Conservation (phyloP, 2,888 invertebrate species). For the Pteria penguin region DNA sequence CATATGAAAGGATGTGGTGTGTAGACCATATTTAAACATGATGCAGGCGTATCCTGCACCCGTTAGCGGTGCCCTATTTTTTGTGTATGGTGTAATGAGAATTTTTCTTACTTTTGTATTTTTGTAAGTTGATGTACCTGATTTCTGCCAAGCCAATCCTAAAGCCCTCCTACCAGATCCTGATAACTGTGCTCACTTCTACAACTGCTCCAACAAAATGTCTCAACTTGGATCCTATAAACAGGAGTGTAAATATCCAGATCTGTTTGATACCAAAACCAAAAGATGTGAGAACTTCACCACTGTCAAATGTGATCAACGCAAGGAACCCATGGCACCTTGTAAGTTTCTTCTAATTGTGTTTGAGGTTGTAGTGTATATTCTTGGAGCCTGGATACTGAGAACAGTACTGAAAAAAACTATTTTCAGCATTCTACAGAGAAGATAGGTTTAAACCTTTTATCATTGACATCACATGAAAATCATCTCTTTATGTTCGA, state of each 20-base stretch:
- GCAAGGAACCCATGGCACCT: constrained; percentile 55
- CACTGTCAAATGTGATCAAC: constrained; percentile 47
- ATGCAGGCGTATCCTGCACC: too few relatives aligned
- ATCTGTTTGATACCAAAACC: constrained; percentile 48
- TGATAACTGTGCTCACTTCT: constrained; percentile 52
- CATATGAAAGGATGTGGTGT: too few relatives aligned
- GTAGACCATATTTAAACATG: too few relatives aligned
- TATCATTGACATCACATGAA: too few relatives aligned
- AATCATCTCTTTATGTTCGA: too few relatives aligned
- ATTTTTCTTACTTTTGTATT: too few relatives aligned
- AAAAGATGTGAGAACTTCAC: constrained; percentile 50
- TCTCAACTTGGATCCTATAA: neutral
- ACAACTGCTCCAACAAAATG: constrained; percentile 42
- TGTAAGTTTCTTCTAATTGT: constrained; percentile 57
- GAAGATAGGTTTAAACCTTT: too few relatives aligned
- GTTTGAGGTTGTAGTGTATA: constrained; percentile 24
- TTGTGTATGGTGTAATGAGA: too few relatives aligned
- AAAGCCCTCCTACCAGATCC: constrained; percentile 41
- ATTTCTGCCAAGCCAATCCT: constrained; percentile 51
- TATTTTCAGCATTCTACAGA: too few relatives aligned
- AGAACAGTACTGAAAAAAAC: too few relatives aligned
- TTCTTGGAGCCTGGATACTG: neutral
- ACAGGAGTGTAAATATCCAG: constrained; percentile 53
- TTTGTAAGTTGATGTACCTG: constrained; percentile 45
- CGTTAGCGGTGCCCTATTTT: too few relatives aligned